A percentile compares a stretch with the other conserved stretches of the same genome.
These are phyloP conservation scores for Montipora efflorescens DNA, from an alignment of 64 coral and sea anemone species.

Conservation along the genomic window DNA sequence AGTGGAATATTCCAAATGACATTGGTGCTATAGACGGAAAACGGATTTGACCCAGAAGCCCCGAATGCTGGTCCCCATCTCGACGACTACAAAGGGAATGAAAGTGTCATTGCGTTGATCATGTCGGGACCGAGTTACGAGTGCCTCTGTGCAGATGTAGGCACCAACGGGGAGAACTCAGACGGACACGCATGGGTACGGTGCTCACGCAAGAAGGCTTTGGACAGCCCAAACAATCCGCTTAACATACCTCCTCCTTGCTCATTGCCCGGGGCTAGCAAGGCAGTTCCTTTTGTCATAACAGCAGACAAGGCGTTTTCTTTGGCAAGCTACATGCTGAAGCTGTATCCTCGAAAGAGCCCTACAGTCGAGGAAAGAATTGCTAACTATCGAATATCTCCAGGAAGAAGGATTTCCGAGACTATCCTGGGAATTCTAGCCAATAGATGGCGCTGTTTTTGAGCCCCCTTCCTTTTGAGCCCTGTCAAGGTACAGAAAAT, in stretches of 20 bases:
- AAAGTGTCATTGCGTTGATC: slow-evolving; percentile 31
- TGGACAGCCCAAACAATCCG: slow-evolving; percentile 17
- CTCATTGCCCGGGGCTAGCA: too few relatives aligned
- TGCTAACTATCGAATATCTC: too few relatives aligned
- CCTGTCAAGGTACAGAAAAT: slow-evolving; percentile 16
- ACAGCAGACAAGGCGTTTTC: too few relatives aligned
- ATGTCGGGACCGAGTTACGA: slow-evolving; percentile 37
- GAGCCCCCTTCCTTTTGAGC: too few relatives aligned
- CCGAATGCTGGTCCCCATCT: slow-evolving; percentile 31
- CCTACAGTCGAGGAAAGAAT: too few relatives aligned
- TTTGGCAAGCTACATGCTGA: too few relatives aligned
- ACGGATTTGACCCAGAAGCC: slow-evolving; percentile 29
- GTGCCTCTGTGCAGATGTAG: slow-evolving; percentile 32
- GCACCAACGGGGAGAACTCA: too few relatives aligned
- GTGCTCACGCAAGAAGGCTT: not conserved
- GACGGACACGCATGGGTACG: too few relatives aligned
- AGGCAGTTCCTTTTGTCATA: too few relatives aligned
- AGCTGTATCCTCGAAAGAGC: not conserved
- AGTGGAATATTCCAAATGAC: too few relatives aligned
- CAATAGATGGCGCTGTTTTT: slow-evolving; percentile 36
- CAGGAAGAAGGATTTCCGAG: not conserved
- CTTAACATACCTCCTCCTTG: too few relatives aligned
- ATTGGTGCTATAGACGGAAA: too few relatives aligned
- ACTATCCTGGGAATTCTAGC: slow-evolving; percentile 3
- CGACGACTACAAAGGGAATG: slow-evolving; percentile 47